A percentile compares a stretch with the other conserved stretches of the same genome.
These are phyloP conservation scores for Philereme transversata DNA, from an alignment of 2,888 invertebrate genomes.

Conservation along the genomic window DNA sequence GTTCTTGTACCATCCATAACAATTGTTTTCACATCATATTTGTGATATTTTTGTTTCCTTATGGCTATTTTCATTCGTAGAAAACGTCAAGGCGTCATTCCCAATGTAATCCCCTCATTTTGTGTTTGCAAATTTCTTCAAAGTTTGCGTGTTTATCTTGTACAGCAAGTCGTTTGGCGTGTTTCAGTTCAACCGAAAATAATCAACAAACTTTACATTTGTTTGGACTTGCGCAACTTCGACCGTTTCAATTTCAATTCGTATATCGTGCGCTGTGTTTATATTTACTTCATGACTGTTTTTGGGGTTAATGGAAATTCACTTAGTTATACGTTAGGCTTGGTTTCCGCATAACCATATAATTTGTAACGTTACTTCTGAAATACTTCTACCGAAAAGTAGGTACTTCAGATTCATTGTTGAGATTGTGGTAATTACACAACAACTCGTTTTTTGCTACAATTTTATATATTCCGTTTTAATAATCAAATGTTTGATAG, in stretches of 20 bases:
- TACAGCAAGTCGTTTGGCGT: constrained; percentile 69
- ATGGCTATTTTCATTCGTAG: constrained; percentile 58
- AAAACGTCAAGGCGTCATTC: constrained; percentile 56
- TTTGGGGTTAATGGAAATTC: constrained; percentile 33
- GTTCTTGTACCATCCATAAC: constrained; percentile 4
- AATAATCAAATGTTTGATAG: constrained; percentile 33
- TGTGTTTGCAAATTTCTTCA: constrained; percentile 68
- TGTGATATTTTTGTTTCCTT: constrained; percentile 34
- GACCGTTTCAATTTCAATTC: constrained; percentile 51
- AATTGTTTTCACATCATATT: constrained; percentile 23
- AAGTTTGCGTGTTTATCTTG: constrained; percentile 75
- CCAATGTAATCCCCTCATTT: constrained; percentile 65
- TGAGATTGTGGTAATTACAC: constrained; percentile 16
- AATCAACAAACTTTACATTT: constrained; percentile 67
- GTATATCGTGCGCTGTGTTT: constrained; percentile 36
- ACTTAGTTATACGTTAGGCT: constrained; percentile 19
- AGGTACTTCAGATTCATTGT: constrained; percentile 14
- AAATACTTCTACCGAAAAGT: constrained; percentile 8
- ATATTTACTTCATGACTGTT: constrained; percentile 34
- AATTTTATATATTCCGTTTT: constrained; percentile 25
- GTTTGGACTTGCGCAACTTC: constrained; percentile 54
- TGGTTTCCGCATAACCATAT: constrained; percentile 8
- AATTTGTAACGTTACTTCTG: neutral
- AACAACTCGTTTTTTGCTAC: constrained; percentile 25
- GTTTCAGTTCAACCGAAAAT: constrained; percentile 67